Evolutionary conservation across 2,888 invertebrate genomes (phyloP).

Genomic region (Apomyelois bistriatella): DNA sequence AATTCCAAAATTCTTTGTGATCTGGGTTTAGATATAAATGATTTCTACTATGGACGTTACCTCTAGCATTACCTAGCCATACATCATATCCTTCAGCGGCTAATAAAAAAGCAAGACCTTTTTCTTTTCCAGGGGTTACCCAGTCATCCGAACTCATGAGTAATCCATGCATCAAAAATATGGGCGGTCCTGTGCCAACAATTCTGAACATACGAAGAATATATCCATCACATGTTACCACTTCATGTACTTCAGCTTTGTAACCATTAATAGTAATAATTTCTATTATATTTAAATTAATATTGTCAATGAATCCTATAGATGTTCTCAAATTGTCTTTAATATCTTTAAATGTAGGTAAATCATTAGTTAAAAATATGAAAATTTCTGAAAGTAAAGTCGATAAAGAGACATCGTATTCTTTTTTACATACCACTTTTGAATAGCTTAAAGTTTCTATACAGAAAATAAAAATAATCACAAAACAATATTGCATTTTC

Average conservation of each 20-base stretch:
- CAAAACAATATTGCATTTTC: neutral
- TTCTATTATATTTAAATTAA: neutral
- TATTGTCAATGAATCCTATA: neutral
- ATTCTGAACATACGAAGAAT: slow-evolving; percentile 25
- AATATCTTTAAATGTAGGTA: neutral
- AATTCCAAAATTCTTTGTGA: slow-evolving; percentile 75
- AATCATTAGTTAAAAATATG: neutral
- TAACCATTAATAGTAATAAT: neutral
- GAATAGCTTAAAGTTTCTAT: neutral
- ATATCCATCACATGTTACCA: slow-evolving; percentile 30
- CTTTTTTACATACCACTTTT: neutral
- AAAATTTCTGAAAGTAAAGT: neutral
- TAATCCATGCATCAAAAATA: slow-evolving; percentile 87
- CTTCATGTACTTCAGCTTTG: neutral
- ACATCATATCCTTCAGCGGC: slow-evolving; percentile 82
- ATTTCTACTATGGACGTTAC: slow-evolving; percentile 80
- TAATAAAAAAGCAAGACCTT: slow-evolving; percentile 78
- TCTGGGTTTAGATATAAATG: slow-evolving; percentile 55
- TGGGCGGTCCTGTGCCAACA: slow-evolving; percentile 42
- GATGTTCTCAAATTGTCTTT: neutral
- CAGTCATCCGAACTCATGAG: slow-evolving; percentile 84
- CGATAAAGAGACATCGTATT: neutral
- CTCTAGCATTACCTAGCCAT: slow-evolving; percentile 88
- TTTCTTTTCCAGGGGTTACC: slow-evolving; percentile 80
- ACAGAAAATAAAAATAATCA: neutral